Conservation (phyloP, 1,140 invertebrate species). For the Rhynchophorus ferrugineus region DNA sequence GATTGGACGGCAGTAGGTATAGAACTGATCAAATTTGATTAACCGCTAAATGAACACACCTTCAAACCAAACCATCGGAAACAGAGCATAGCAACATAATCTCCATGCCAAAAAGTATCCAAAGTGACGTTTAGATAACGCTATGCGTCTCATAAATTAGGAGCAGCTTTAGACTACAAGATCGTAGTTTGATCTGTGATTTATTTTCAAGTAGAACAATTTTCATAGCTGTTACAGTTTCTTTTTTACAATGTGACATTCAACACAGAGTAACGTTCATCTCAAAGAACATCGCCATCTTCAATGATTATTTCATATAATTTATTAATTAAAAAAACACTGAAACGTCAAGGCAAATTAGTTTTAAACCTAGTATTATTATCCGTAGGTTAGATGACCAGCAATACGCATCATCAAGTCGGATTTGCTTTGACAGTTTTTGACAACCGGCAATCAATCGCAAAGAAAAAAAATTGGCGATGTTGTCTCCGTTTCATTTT, state of each 20-base stretch:
- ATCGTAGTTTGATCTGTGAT: slow-evolving; percentile 22
- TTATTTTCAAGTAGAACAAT: slow-evolving; percentile 18
- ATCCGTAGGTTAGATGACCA: too few species aligned
- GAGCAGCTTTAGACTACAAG: slow-evolving; percentile 11
- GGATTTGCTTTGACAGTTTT: neutral
- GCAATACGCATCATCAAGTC: too few species aligned
- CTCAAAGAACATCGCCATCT: slow-evolving; percentile 3
- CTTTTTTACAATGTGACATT: neutral
- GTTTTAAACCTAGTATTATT: too few species aligned
- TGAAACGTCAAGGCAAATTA: too few species aligned
- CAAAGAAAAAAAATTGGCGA: slow-evolving; percentile 5
- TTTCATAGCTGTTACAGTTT: slow-evolving; percentile 1
- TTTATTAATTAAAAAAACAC: too few species aligned
- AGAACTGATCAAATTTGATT: too few species aligned
- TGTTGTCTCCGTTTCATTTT: slow-evolving; percentile 6
- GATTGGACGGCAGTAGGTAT: too few species aligned
- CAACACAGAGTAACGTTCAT: neutral
- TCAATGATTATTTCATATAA: too few species aligned
- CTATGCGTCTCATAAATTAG: neutral
- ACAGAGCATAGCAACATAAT: neutral
- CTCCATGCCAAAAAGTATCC: neutral
- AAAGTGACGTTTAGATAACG: neutral
- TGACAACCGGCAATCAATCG: slow-evolving; percentile 6
- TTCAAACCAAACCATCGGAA: too few species aligned
- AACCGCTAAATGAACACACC: too few species aligned